These are phyloP conservation scores for Podocnemis expansa DNA, from an alignment of 2,113 vertebrate genomes.

Conservation along the genomic window DNA sequence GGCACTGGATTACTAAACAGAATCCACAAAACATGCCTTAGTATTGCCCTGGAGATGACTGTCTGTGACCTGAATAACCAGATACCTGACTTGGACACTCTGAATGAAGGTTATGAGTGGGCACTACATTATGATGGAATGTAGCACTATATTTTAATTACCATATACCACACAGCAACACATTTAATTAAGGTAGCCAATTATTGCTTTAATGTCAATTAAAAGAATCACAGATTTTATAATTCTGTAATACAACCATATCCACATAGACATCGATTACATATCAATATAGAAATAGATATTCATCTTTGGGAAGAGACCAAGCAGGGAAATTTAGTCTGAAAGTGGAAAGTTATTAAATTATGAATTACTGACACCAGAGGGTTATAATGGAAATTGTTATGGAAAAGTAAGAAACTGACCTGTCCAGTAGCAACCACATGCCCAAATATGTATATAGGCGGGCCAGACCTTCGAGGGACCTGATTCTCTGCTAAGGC, in stretches of 20 bases:
- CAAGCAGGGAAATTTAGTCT: slow-evolving; percentile 24
- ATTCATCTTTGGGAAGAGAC: slow-evolving; percentile 8
- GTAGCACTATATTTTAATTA: slow-evolving; percentile 30
- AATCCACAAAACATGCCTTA: neutral
- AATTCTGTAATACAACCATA: neutral
- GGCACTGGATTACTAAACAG: neutral
- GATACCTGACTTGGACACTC: slow-evolving; percentile 26
- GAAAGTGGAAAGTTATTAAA: neutral
- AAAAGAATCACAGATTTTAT: slow-evolving; percentile 36
- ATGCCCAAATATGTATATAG: neutral
- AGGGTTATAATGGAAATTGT: neutral
- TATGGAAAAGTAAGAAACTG: neutral
- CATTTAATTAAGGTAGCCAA: slow-evolving; percentile 59
- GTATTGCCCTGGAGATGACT: slow-evolving; percentile 37
- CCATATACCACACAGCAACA: neutral
- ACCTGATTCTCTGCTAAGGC: neutral
- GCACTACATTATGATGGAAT: slow-evolving; percentile 28
- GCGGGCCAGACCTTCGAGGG: neutral
- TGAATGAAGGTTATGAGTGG: slow-evolving; percentile 26
- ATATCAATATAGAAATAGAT: neutral
- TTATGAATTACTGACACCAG: neutral
- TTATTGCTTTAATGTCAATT: slow-evolving; percentile 60
- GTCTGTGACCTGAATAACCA: slow-evolving; percentile 39
- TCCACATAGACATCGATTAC: no score
- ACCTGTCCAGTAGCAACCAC: neutral